Percentiles rank a stretch among this genome's conserved stretches.
These are phyloP conservation scores for Sinohyriopsis cumingii DNA, from an alignment of 2,888 invertebrate genomes.

Conservation along the genomic window DNA sequence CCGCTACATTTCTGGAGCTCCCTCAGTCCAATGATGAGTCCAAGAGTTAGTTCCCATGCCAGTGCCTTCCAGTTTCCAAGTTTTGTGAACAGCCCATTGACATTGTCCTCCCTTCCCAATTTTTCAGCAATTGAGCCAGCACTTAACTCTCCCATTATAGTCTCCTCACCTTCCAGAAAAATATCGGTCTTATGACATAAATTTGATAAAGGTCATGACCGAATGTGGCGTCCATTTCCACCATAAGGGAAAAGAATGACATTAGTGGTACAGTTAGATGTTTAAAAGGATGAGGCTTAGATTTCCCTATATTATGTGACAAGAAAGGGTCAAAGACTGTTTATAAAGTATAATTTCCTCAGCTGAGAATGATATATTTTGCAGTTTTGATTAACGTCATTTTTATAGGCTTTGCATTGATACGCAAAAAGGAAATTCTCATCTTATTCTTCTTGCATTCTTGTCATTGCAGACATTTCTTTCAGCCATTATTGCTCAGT, in stretches of 20 bases:
- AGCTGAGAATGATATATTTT: too few relatives aligned
- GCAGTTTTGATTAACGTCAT: too few relatives aligned
- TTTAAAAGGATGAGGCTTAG: too few relatives aligned
- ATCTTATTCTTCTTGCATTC: too few relatives aligned
- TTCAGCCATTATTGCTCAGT: too few relatives aligned
- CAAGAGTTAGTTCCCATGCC: conserved; percentile 36
- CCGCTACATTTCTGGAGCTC: conserved; percentile 72
- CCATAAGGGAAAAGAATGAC: background rate
- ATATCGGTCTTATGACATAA: conserved; percentile 53
- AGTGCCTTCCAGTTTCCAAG: conserved; percentile 65
- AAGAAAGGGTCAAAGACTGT: too few relatives aligned
- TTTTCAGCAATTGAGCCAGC: conserved; percentile 41
- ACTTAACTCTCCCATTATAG: conserved; percentile 46
- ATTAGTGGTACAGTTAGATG: too few relatives aligned
- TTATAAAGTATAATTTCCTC: too few relatives aligned
- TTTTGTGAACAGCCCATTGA: conserved; percentile 43
- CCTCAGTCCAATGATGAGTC: conserved; percentile 66
- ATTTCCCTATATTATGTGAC: too few relatives aligned
- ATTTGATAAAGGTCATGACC: conserved; percentile 2
- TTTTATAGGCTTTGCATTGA: too few relatives aligned
- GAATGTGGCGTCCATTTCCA: background rate
- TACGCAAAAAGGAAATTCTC: too few relatives aligned
- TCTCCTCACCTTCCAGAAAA: conserved; percentile 50
- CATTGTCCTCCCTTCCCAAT: conserved; percentile 41
- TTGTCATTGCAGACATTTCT: too few relatives aligned